These are phyloP conservation scores for Capitulum mitella DNA, from an alignment of 2,888 invertebrate species.

Conservation along the genomic window DNA sequence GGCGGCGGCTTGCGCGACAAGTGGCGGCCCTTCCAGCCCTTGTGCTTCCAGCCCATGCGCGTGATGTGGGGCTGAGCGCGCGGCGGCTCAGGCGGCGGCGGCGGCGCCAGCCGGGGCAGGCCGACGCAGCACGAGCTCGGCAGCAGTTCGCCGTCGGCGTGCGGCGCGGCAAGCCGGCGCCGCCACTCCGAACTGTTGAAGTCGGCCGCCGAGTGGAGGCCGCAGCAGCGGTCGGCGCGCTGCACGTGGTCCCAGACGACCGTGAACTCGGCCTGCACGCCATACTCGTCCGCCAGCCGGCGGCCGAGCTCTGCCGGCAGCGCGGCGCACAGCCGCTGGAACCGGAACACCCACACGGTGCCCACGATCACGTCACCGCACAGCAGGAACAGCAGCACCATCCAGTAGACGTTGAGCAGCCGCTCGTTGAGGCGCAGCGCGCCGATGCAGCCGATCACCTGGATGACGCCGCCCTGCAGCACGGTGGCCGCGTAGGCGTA, in stretches of 20 bases:
- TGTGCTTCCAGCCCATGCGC: neutral
- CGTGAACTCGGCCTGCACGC: slow-evolving; percentile 60
- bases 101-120: slow-evolving; percentile 22
- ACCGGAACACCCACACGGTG: slow-evolving; percentile 74
- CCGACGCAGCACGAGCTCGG: slow-evolving; percentile 37
- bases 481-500: slow-evolving; percentile 76
- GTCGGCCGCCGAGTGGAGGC: slow-evolving; percentile 57
- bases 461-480: slow-evolving; percentile 60
- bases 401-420: slow-evolving; percentile 75
- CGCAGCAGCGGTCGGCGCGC: slow-evolving; percentile 60
- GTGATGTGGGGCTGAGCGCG: neutral
- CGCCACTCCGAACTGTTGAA: slow-evolving; percentile 38
- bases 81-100: slow-evolving; percentile 12
- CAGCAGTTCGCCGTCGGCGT: slow-evolving; percentile 30
- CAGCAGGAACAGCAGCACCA: slow-evolving; percentile 65
- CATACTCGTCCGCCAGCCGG: slow-evolving; percentile 60
- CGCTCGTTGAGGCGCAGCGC: slow-evolving; percentile 71
- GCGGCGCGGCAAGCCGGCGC: slow-evolving; percentile 29
- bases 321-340: slow-evolving; percentile 65
- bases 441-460: slow-evolving; percentile 65
- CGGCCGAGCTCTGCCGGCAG: slow-evolving; percentile 60
- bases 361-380: slow-evolving; percentile 78
- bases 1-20: neutral
- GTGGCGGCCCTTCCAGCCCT: no score
- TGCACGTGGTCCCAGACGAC: slow-evolving; percentile 71